phyloP scores from a whole-genome alignment of 92 coral and sea anemone species.

The Porites divaricata region DNA sequence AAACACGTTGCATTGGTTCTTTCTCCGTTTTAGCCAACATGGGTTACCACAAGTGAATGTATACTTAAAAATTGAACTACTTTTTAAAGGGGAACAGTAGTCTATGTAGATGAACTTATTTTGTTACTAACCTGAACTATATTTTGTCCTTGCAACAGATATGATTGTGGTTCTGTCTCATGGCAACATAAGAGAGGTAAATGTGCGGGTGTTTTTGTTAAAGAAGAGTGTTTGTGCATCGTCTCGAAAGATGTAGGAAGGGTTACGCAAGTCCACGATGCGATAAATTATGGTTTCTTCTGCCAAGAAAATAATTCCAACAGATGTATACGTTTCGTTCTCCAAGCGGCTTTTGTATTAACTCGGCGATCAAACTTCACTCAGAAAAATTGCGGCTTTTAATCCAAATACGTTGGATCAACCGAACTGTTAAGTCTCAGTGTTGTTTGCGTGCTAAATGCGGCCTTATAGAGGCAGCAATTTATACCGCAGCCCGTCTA shows the following conservation, averaged over 20 bases:
- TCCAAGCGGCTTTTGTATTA: too few species aligned
- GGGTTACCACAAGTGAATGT: too few species aligned
- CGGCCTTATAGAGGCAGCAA: not conserved
- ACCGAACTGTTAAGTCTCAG: not conserved
- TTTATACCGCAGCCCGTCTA: too few species aligned
- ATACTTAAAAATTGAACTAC: too few species aligned
- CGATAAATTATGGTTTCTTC: too few species aligned
- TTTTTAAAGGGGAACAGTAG: not conserved
- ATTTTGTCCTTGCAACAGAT: constrained; percentile 59
- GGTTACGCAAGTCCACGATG: not conserved
- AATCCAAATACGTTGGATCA: not conserved
- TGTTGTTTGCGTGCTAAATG: not conserved
- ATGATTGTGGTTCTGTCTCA: constrained; percentile 93
- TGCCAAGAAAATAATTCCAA: too few species aligned
- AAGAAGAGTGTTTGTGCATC: not conserved
- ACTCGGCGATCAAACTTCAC: too few species aligned
- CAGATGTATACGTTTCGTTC: too few species aligned
- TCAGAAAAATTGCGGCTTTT: too few species aligned
- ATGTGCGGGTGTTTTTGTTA: not conserved
- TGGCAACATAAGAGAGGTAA: constrained; percentile 97
- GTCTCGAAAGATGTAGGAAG: not conserved
- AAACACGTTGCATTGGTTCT: too few species aligned
- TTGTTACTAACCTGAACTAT: not conserved
- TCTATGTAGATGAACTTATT: too few species aligned
- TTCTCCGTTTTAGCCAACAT: too few species aligned